Evolutionary conservation across 2,797 vertebrate genomes (phyloP).

Genomic region (Heteromormyrus szaboi): DNA sequence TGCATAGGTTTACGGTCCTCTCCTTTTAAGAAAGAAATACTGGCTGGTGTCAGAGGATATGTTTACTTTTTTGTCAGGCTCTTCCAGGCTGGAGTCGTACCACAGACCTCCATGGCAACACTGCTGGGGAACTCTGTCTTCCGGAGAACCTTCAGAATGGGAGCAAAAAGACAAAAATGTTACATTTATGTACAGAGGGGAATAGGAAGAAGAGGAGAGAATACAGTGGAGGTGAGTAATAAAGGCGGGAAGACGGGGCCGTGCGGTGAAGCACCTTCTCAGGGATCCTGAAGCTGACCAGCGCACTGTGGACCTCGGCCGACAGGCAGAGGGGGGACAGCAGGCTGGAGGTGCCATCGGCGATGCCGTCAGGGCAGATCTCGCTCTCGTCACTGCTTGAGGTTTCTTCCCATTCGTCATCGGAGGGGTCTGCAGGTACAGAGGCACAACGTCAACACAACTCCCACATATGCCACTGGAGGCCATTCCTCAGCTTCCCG

Average conservation of each 20-base stretch:
- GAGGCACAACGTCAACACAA: not conserved
- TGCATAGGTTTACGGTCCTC: not conserved
- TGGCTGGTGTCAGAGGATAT: not conserved
- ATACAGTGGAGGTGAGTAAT: not conserved
- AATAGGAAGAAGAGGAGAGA: not conserved
- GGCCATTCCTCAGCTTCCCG: not conserved
- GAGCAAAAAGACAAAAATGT: not conserved
- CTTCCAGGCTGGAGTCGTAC: conserved; percentile 71
- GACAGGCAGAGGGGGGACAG: conserved; percentile 89
- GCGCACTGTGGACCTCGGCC: conserved; percentile 75
- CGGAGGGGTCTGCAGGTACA: conserved; percentile 71
- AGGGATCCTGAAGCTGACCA: conserved; percentile 78
- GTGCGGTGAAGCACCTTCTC: conserved; percentile 68
- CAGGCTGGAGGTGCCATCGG: conserved; percentile 60
- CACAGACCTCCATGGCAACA: conserved; percentile 72
- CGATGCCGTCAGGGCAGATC: conserved; percentile 66
- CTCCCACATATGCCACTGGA: not conserved
- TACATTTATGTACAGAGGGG: not conserved
- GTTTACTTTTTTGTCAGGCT: conserved; percentile 81
- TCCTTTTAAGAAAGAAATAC: not conserved
- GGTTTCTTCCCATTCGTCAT: conserved; percentile 90
- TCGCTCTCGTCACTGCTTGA: conserved; percentile 95
- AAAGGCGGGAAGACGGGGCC: not conserved
- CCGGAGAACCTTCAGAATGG: conserved; percentile 73
- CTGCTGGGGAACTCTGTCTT: conserved; percentile 78